Conservation (phyloP, 2,797 vertebrate genomes). For the Pangasius sanitwongsei region DNA sequence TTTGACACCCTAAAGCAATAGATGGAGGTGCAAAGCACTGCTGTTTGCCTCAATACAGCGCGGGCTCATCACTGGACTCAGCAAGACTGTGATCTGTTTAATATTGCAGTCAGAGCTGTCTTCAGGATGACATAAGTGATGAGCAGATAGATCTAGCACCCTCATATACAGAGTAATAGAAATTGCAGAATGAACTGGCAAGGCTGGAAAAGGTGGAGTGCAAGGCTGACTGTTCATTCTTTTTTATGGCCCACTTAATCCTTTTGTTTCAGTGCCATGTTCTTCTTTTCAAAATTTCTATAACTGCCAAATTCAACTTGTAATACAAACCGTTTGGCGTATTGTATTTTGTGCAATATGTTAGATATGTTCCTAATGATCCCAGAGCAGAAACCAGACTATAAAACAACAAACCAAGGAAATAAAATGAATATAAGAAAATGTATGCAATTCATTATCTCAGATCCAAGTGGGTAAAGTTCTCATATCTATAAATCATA, state of each 20-base stretch:
- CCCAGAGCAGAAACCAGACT: constrained; percentile 32
- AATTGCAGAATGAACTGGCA: constrained; percentile 20
- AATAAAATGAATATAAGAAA: constrained; percentile 37
- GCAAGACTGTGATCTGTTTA: constrained; percentile 39
- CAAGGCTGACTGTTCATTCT: constrained; percentile 31
- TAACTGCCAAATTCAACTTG: constrained; percentile 30
- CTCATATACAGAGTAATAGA: constrained; percentile 21
- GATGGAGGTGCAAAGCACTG: not conserved
- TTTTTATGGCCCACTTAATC: constrained; percentile 36
- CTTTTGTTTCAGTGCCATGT: constrained; percentile 26
- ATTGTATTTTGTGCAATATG: constrained; percentile 31
- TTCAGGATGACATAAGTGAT: constrained; percentile 38
- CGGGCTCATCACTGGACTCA: constrained; percentile 8
- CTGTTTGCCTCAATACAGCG: constrained; percentile 7
- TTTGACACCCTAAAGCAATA: constrained; percentile 27
- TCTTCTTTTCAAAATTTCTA: constrained; percentile 28
- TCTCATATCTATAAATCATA: constrained; percentile 65
- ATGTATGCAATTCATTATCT: constrained; percentile 29
- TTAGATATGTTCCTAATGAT: constrained; percentile 39
- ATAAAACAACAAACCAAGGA: constrained; percentile 40
- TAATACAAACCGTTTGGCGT: constrained; percentile 18
- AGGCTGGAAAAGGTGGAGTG: constrained; percentile 37
- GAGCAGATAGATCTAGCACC: constrained; percentile 45
- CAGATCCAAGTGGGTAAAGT: constrained; percentile 22
- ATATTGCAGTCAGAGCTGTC: constrained; percentile 30